Percentiles rank a stretch among this genome's conserved stretches.
phyloP scores from a whole-genome alignment of 2,888 invertebrate species.

The Polymixis lichenea region DNA sequence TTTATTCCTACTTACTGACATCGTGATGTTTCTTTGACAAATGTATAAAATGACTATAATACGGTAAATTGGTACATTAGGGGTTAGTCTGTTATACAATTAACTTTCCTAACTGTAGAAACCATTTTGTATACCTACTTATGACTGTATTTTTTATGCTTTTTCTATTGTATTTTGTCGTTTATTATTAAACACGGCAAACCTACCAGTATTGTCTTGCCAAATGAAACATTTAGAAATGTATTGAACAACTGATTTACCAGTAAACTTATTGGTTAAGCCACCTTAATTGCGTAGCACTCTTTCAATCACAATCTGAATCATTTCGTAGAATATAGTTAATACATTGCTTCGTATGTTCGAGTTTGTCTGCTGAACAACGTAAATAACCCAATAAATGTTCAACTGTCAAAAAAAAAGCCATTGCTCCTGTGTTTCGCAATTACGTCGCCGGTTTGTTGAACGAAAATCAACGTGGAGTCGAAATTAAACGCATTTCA shows the following conservation, averaged over 20 bases:
- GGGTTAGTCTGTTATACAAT: not conserved
- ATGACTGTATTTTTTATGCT: not conserved
- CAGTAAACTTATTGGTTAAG: conserved; percentile 10
- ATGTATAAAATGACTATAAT: not conserved
- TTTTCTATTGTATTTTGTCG: not conserved
- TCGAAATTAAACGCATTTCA: not conserved
- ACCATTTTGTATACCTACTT: not conserved
- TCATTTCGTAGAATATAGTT: not conserved
- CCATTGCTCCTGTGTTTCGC: not conserved
- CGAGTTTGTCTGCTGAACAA: too few relatives aligned
- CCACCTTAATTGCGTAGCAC: not conserved
- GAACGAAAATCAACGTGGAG: not conserved
- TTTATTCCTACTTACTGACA: not conserved
- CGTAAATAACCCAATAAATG: too few relatives aligned
- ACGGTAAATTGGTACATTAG: not conserved
- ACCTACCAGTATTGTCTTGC: conserved; percentile 26
- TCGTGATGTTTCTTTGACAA: not conserved
- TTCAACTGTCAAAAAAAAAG: not conserved
- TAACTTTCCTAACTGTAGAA: not conserved
- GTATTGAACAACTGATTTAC: conserved; percentile 7
- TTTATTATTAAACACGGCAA: not conserved
- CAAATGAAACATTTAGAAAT: conserved; percentile 1
- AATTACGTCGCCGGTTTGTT: not conserved
- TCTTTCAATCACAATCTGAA: not conserved
- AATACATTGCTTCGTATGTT: too few relatives aligned